These are phyloP conservation scores for Sebastes oblongus DNA, from an alignment of 2,797 vertebrate species.

Conservation along the genomic window DNA sequence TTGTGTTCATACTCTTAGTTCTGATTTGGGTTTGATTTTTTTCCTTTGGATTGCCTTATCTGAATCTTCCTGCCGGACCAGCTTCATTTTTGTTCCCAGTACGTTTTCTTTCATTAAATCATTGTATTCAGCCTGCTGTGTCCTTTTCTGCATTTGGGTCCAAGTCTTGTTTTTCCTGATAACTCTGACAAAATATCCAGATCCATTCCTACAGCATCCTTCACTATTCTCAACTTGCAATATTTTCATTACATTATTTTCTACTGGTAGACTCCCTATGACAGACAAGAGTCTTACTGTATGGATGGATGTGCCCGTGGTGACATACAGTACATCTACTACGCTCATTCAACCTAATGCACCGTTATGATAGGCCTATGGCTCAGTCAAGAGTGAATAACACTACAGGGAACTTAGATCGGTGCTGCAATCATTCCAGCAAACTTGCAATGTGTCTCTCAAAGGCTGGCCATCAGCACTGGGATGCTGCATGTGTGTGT, in stretches of 20 bases:
- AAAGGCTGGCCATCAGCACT: not conserved
- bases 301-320: slow-evolving; percentile 1
- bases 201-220: not conserved
- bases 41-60: too few relatives aligned
- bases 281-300: not conserved
- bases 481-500: not conserved
- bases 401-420: slow-evolving; percentile 5
- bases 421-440: slow-evolving; percentile 21
- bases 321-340: slow-evolving; percentile 5
- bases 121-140: too few relatives aligned
- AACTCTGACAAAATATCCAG: too few relatives aligned
- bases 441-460: slow-evolving; percentile 19
- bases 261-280: not conserved
- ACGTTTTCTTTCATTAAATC: too few relatives aligned
- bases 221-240: not conserved
- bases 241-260: not conserved
- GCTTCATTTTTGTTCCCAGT: too few relatives aligned
- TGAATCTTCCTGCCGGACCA: too few relatives aligned
- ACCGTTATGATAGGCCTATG: slow-evolving; percentile 28
- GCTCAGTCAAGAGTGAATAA: slow-evolving; percentile 41
- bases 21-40: too few relatives aligned
- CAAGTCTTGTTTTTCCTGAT: too few relatives aligned
- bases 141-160: too few relatives aligned
- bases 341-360: slow-evolving; percentile 28
- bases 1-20: too few relatives aligned